Base-by-base conservation (phyloP, 2,797 vertebrate genomes). In the Falco naumanni region DNA sequence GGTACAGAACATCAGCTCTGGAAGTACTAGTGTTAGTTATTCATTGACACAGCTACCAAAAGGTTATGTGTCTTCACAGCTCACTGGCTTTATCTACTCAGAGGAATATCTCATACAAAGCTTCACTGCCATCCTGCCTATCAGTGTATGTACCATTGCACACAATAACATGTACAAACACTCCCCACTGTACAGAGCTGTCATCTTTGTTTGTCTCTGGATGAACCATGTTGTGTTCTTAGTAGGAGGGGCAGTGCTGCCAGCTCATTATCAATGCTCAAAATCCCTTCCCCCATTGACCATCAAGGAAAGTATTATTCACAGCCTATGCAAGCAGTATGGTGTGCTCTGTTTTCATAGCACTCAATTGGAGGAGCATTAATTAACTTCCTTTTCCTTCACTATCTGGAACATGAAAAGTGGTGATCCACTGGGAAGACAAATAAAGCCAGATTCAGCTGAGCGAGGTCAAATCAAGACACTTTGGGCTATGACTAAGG, bases 301-400 rank as follows among this genome's bases (percentile, higher is more conserved):
- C 57, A 71, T 66, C 60, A 78, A 64, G 76, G 74, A 90, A 76
- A 82, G 74, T 20, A 60, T 75, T 81, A 79, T 48, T 89, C 89
- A 72, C 0, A 22, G 78, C 18, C 84, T 34, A 3, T 5, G 18
- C 51, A 80, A 82, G 56, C 17, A 18, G 37, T 4, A 10, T 47
- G 51, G 51, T 14, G 7, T 20, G 14, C 26, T 22, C 63, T 34
- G 28, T 95, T 84, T 91, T 83, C 45, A n/a, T 7, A 72, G 65
- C 56, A 60, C 43, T 66, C 34, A 57, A 11, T 13, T 59, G 50
- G 70, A 78, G 74, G 37, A 83, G 5, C 57, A 48, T 48, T 61
- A 34, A 90, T 94, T 91, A 34, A 48, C 84, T 83, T 89, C 54
- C 74, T 84, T 90, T 94, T 66, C 56, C 74, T 80, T 87, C 77